These are phyloP conservation scores for Chrysemys picta DNA, from an alignment of 2,113 vertebrate species.

Conservation along the genomic window DNA sequence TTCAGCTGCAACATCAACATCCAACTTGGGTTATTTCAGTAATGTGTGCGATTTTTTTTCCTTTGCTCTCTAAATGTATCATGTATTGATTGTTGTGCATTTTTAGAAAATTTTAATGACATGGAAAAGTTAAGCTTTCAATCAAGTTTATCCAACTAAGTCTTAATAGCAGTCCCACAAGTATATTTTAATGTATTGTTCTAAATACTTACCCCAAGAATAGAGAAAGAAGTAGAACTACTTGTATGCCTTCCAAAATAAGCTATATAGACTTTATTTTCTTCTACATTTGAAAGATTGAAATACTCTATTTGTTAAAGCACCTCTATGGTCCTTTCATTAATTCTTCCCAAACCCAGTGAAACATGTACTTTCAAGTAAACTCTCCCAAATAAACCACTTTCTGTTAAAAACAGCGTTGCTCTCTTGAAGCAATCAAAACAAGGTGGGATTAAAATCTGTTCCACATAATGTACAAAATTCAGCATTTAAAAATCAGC, in stretches of 20 bases:
- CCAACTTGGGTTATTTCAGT: conserved; percentile 55
- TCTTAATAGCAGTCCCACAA: background rate
- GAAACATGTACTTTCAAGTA: background rate
- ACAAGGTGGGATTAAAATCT: background rate
- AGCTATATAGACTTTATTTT: background rate
- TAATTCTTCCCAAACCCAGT: background rate
- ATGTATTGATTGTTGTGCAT: background rate
- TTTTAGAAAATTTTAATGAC: conserved; percentile 15
- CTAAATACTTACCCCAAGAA: background rate
- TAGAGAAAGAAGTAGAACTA: background rate
- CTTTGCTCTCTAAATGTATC: background rate
- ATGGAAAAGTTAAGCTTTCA: background rate
- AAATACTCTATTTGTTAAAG: background rate
- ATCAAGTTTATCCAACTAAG: background rate
- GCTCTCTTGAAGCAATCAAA: background rate
- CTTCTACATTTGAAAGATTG: conserved; percentile 1
- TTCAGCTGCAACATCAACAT: conserved; percentile 4
- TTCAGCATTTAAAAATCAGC: conserved; percentile 21
- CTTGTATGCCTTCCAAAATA: background rate
- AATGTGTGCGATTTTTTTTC: conserved; percentile 19
- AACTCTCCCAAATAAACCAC: background rate
- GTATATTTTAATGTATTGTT: background rate
- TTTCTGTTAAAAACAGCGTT: background rate
- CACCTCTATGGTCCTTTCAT: background rate
- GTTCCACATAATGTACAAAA: background rate